These are phyloP conservation scores for Asteroscopus sphinx DNA, from an alignment of 2,888 invertebrate species.

Conservation along the genomic window DNA sequence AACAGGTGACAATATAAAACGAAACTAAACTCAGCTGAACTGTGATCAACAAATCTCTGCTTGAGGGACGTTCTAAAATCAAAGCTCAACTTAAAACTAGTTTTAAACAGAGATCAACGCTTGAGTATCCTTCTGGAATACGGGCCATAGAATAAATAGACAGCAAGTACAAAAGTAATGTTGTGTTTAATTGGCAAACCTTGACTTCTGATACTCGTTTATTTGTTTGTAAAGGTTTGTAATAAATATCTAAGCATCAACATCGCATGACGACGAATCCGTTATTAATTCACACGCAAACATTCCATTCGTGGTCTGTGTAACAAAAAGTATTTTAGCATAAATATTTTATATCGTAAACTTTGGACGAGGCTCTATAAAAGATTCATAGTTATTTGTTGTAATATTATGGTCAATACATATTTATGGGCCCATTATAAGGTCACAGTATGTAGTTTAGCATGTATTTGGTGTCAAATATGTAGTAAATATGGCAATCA, in stretches of 20 bases:
- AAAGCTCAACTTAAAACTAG: too few species aligned
- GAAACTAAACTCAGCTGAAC: too few species aligned
- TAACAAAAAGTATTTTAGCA: conserved; percentile 51
- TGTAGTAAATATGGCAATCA: conserved; percentile 27
- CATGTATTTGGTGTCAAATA: conserved; percentile 22
- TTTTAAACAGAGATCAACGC: too few species aligned
- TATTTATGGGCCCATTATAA: conserved; percentile 34
- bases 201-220: too few species aligned
- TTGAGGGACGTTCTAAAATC: too few species aligned
- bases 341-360: conserved; percentile 45
- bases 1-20: too few species aligned
- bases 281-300: conserved; percentile 39
- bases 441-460: conserved; percentile 8
- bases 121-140: too few species aligned
- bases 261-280: conserved; percentile 10
- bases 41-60: too few species aligned
- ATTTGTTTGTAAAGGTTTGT: too few species aligned
- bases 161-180: too few species aligned
- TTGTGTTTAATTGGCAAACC: too few species aligned
- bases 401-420: conserved; percentile 16
- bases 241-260: background rate
- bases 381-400: conserved; percentile 6
- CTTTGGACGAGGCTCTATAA: conserved; percentile 6
- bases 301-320: conserved; percentile 43
- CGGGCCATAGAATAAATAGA: too few species aligned